A percentile compares a stretch with the other conserved stretches of the same genome.
phyloP scores from a whole-genome alignment of 30 jellyfish, hydroid and myxozoan genomes.

The Aurelia sp. region DNA sequence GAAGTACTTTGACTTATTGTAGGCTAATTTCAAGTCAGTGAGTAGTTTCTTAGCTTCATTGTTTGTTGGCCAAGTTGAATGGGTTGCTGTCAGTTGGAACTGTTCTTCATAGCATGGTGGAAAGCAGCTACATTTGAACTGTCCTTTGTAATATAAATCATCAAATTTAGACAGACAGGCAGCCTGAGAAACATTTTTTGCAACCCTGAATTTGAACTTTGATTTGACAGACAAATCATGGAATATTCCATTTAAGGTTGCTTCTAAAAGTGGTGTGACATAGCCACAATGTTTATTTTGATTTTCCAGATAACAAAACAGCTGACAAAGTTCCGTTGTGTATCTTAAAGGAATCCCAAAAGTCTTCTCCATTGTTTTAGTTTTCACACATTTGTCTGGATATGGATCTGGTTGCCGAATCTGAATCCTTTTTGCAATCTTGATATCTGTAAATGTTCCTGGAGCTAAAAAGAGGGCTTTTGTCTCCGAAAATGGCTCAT shows the following conservation, averaged over 20 bases:
- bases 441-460: constrained; percentile 28
- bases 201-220: too few relatives aligned
- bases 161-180: neutral
- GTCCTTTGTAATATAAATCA: neutral
- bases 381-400: constrained; percentile 34
- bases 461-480: constrained; percentile 10
- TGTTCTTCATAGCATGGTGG: constrained; percentile 4
- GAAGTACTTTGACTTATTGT: neutral
- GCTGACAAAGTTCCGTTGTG: constrained; percentile 9
- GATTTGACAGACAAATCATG: too few relatives aligned
- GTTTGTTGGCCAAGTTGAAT: constrained; percentile 17
- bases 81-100: neutral
- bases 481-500: neutral
- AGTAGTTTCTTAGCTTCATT: neutral
- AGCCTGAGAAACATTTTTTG: too few relatives aligned
- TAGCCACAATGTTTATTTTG: constrained; percentile 3
- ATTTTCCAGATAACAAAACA: neutral
- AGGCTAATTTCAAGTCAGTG: neutral
- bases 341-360: neutral
- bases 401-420: constrained; percentile 37
- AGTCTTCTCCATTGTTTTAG: neutral
- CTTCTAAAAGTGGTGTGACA: constrained; percentile 1
- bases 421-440: neutral
- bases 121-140: neutral
- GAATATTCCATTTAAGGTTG: too few relatives aligned